Evolutionary conservation across 1,140 invertebrate species (phyloP).

Genomic region (Cepaea nemoralis): DNA sequence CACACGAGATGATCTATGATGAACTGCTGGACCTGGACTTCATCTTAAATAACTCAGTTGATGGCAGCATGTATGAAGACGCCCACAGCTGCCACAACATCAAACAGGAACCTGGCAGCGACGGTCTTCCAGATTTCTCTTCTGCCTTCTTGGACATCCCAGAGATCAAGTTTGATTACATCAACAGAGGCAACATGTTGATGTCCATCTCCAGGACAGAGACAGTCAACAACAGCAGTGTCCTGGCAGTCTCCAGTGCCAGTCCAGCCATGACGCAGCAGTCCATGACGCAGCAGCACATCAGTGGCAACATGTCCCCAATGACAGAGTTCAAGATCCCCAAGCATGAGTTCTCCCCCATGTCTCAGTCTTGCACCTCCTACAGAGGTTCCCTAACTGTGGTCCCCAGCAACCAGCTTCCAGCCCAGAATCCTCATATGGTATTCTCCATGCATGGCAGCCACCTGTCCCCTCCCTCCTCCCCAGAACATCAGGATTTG

Average conservation of each 20-base stretch:
- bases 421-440: conserved; percentile 60
- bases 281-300: not conserved
- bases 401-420: conserved; percentile 49
- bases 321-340: conserved; percentile 51
- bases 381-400: conserved; percentile 59
- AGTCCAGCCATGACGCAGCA: not conserved
- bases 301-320: not conserved
- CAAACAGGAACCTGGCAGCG: conserved; percentile 56
- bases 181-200: not conserved
- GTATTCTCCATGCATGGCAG: not conserved
- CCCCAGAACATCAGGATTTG: conserved; percentile 70
- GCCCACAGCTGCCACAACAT: conserved; percentile 49
- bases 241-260: not conserved
- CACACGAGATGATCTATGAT: conserved; percentile 55
- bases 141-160: conserved; percentile 70
- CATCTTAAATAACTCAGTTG: conserved; percentile 66
- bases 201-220: too few species aligned
- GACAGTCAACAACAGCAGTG: conserved; percentile 5
- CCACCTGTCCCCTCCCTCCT: conserved; percentile 75
- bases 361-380: conserved; percentile 54
- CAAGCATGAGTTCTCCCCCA: conserved; percentile 58
- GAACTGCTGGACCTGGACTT: conserved; percentile 70
- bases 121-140: conserved; percentile 67
- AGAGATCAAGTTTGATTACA: conserved; percentile 66
- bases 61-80: conserved; percentile 60